Evolutionary conservation across 2,888 invertebrate species (phyloP).

Genomic region (Standfussiana lucernea): DNA sequence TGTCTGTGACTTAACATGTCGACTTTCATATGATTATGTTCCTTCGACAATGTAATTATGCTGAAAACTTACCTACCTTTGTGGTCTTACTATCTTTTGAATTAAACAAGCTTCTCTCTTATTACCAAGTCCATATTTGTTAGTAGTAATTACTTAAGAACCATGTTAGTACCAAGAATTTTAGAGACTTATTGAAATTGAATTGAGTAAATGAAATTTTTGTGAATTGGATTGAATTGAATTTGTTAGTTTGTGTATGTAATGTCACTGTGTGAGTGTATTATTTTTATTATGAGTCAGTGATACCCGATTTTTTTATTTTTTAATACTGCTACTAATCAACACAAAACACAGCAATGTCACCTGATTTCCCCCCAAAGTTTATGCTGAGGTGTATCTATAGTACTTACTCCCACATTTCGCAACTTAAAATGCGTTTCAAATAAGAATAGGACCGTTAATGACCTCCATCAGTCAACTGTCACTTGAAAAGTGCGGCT

Average conservation of each 20-base stretch:
- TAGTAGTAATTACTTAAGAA: too few species aligned
- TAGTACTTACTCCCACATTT: not conserved
- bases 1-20: not conserved
- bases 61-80: not conserved
- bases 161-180: too few species aligned
- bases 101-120: not conserved
- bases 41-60: not conserved
- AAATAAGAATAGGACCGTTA: not conserved
- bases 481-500: too few species aligned
- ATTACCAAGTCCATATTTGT: too few species aligned
- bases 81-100: not conserved
- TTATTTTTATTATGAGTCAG: too few species aligned
- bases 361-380: not conserved
- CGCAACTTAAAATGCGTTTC: not conserved
- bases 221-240: too few species aligned
- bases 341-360: not conserved
- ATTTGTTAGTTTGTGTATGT: too few species aligned
- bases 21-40: slow-evolving; percentile 13
- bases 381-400: not conserved
- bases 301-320: too few species aligned
- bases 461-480: not conserved
- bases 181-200: too few species aligned
- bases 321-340: too few species aligned
- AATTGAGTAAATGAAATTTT: too few species aligned
- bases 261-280: too few species aligned